Evolutionary conservation across 2,797 vertebrate genomes (phyloP).

Genomic region (Chelon auratus): DNA sequence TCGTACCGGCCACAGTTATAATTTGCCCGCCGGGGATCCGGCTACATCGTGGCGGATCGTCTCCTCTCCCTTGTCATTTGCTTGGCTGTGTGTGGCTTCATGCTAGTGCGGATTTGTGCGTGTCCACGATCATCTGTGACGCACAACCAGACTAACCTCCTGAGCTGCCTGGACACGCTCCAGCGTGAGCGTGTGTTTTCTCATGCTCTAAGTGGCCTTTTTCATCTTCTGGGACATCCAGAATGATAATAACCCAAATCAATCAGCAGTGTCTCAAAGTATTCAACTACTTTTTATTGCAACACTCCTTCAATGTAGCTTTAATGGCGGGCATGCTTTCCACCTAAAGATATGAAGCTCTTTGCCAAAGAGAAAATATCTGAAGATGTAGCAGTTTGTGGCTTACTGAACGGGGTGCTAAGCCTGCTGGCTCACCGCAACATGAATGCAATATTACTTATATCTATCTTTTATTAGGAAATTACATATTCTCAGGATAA

Average conservation of each 20-base stretch:
- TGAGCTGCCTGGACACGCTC: constrained; percentile 47
- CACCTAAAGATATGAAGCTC: constrained; percentile 32
- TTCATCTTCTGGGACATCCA: constrained; percentile 20
- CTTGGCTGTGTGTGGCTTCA: constrained; percentile 78
- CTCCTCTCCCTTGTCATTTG: constrained; percentile 81
- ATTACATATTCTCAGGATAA: constrained; percentile 56
- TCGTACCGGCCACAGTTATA: constrained; percentile 64
- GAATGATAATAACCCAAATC: constrained; percentile 9
- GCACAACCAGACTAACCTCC: constrained; percentile 60
- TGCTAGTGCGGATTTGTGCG: constrained; percentile 59
- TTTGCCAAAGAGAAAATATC: constrained; percentile 48
- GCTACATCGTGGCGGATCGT: constrained; percentile 62
- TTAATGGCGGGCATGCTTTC: constrained; percentile 32
- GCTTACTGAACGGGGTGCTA: constrained; percentile 57
- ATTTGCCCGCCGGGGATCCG: constrained; percentile 66
- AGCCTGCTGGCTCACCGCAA: constrained; percentile 61
- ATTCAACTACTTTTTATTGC: neutral
- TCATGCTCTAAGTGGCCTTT: constrained; percentile 20
- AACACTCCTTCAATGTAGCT: constrained; percentile 23
- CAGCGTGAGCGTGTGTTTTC: constrained; percentile 36
- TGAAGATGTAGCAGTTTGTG: constrained; percentile 59
- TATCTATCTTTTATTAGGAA: constrained; percentile 65
- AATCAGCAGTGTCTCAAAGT: constrained; percentile 28
- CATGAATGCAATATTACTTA: constrained; percentile 60
- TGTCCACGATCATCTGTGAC: constrained; percentile 64